phyloP scores from a whole-genome alignment of 1,140 invertebrate species.

The Lanistes nyassanus region DNA sequence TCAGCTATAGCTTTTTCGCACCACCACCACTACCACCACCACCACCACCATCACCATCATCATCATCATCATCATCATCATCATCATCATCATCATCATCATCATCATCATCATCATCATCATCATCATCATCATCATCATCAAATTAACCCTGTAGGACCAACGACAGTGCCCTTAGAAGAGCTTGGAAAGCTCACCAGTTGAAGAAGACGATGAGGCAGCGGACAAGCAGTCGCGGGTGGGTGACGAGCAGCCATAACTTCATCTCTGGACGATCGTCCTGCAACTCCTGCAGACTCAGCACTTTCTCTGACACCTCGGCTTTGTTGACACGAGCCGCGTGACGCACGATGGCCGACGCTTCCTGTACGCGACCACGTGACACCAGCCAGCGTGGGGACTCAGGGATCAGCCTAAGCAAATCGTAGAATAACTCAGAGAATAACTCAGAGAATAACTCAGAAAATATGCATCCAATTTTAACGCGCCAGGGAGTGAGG shows the following conservation, averaged over 20 bases:
- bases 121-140: neutral
- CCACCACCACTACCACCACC: too few relatives aligned
- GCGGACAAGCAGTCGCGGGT: conserved; percentile 25
- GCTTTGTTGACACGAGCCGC: conserved; percentile 42
- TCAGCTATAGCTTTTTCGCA: neutral
- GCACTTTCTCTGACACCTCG: conserved; percentile 10
- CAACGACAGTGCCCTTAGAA: too few relatives aligned
- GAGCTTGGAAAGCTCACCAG: conserved; percentile 24
- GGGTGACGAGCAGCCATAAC: conserved; percentile 40
- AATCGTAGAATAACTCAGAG: too few relatives aligned
- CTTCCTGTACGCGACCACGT: conserved; percentile 44
- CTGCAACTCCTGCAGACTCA: conserved; percentile 14
- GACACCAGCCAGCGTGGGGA: conserved; percentile 54
- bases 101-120: too few relatives aligned
- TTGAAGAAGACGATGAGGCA: conserved; percentile 42
- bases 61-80: too few relatives aligned
- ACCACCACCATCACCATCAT: too few relatives aligned
- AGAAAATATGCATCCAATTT: too few relatives aligned
- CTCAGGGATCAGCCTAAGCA: conserved; percentile 48
- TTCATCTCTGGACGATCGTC: conserved; percentile 17
- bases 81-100: too few relatives aligned
- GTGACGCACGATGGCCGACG: conserved; percentile 38
- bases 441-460: too few relatives aligned
- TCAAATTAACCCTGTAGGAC: neutral
- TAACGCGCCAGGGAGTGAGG: too few relatives aligned